These are phyloP conservation scores for Paraescarpia echinospica DNA, from an alignment of 1,140 invertebrate species.

Conservation along the genomic window DNA sequence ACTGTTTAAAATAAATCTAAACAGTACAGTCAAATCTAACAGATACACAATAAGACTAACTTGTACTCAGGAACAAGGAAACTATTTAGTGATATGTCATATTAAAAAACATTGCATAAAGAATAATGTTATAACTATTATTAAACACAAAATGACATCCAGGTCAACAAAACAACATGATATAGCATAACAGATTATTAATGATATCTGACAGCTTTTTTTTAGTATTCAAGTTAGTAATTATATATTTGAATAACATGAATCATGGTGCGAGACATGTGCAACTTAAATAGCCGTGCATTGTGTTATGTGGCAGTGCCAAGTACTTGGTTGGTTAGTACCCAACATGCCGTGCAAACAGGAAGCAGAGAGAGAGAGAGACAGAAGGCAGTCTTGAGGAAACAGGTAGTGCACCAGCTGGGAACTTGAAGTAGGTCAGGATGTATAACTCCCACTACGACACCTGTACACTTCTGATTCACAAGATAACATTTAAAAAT, in stretches of 20 bases:
- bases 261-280: neutral
- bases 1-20: neutral
- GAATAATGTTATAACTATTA: neutral
- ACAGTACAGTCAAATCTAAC: neutral
- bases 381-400: neutral
- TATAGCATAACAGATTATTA: neutral
- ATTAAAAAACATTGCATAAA: neutral
- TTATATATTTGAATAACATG: neutral
- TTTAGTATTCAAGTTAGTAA: neutral
- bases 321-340: neutral
- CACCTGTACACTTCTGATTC: neutral
- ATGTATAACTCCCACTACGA: neutral
- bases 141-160: neutral
- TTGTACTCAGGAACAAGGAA: neutral
- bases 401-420: neutral
- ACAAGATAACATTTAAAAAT: neutral
- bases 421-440: neutral
- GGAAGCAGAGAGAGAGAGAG: neutral
- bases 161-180: neutral
- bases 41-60: neutral
- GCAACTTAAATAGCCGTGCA: neutral
- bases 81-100: neutral
- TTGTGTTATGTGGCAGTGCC: neutral
- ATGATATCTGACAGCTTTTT: neutral
- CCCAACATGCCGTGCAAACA: neutral